Percentiles rank a stretch among this genome's conserved stretches.
Evolutionary conservation across 1,140 invertebrate species (phyloP).

Genomic region (Eueides isabella): DNA sequence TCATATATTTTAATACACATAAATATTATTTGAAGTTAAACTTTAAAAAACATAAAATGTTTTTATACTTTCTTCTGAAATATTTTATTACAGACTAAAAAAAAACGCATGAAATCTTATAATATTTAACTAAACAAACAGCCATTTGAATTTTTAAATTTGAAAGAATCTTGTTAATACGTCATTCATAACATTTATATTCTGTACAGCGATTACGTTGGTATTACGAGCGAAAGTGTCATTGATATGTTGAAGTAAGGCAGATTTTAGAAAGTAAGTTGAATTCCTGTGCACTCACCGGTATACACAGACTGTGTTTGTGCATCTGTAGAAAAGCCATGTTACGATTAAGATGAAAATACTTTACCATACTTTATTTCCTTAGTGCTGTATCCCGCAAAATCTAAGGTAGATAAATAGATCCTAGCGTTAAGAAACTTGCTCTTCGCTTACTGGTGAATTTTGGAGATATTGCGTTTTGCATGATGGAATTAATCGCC

Average conservation of each 20-base stretch:
- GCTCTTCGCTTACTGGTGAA: too few species aligned
- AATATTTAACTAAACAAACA: neutral
- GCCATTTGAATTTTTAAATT: neutral
- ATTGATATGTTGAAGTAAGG: slow-evolving; percentile 67
- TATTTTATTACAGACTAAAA: too few species aligned
- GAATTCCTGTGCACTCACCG: slow-evolving; percentile 43
- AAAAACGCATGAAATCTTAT: neutral
- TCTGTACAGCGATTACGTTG: slow-evolving; percentile 49
- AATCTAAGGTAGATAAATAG: too few species aligned
- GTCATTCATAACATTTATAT: slow-evolving; percentile 17
- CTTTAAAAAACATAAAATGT: too few species aligned
- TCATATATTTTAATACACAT: too few species aligned
- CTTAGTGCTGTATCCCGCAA: too few species aligned
- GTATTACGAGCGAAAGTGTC: slow-evolving; percentile 72
- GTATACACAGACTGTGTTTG: slow-evolving; percentile 6
- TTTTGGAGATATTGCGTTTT: too few species aligned
- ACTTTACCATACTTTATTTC: too few species aligned
- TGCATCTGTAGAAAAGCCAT: slow-evolving; percentile 2
- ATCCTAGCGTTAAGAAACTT: too few species aligned
- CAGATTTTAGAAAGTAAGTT: slow-evolving; percentile 53
- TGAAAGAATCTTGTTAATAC: neutral
- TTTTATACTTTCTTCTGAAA: too few species aligned
- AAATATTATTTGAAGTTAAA: too few species aligned
- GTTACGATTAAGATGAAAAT: neutral
- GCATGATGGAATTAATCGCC: too few species aligned